phyloP scores from a whole-genome alignment of 2,888 invertebrate species.

The Drosophila heteroneura region DNA sequence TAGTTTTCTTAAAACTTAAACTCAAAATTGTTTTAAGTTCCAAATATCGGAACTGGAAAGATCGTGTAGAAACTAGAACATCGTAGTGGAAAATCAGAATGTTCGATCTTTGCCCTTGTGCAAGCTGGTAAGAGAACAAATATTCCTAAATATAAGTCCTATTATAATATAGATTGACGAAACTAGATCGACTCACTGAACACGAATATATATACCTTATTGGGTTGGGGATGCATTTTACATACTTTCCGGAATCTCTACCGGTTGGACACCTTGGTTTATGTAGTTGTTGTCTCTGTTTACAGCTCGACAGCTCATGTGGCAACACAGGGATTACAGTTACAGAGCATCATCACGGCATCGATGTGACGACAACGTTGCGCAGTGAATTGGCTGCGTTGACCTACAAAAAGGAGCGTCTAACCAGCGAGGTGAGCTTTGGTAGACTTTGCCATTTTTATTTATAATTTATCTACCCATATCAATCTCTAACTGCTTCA shows the following conservation, averaged over 20 bases:
- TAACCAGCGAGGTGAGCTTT: slow-evolving; percentile 89
- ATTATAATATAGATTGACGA: neutral
- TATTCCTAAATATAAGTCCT: neutral
- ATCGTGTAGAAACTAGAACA: too few relatives aligned
- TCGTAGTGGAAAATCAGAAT: too few relatives aligned
- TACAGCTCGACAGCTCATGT: slow-evolving; percentile 75
- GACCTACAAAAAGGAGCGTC: slow-evolving; percentile 93
- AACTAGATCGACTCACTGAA: neutral
- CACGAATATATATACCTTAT: neutral
- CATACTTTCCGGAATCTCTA: neutral
- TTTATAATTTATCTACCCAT: neutral
- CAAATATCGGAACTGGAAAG: too few relatives aligned
- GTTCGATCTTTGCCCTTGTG: neutral
- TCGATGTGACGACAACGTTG: slow-evolving; percentile 91
- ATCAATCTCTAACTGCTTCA: slow-evolving; percentile 69
- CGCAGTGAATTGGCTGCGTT: slow-evolving; percentile 94
- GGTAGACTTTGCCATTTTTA: neutral
- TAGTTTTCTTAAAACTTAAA: too few relatives aligned
- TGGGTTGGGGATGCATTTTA: neutral
- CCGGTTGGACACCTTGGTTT: neutral
- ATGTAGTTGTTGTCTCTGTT: neutral
- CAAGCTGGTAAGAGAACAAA: neutral
- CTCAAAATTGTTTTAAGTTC: too few relatives aligned
- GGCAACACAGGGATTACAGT: slow-evolving; percentile 65
- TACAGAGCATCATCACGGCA: slow-evolving; percentile 82